Conservation (phyloP, 1,140 invertebrate species). For the Drosophila kanapiae region DNA sequence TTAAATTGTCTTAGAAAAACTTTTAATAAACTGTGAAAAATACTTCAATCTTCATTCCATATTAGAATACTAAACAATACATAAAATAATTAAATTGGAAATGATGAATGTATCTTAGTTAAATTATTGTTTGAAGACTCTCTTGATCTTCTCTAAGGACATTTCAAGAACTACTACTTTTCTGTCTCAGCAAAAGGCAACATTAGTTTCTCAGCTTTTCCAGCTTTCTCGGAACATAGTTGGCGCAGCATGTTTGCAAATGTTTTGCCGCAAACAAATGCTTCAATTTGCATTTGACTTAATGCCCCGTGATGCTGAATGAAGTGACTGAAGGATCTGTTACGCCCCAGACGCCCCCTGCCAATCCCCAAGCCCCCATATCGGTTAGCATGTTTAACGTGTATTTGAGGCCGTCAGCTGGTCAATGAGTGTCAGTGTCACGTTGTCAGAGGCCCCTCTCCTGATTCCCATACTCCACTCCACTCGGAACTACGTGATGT, state of each 20-base stretch:
- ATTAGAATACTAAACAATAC: too few relatives aligned
- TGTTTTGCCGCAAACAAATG: constrained; percentile 53
- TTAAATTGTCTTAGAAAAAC: too few relatives aligned
- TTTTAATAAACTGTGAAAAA: too few relatives aligned
- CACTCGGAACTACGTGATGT: constrained; percentile 55
- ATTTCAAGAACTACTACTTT: background rate
- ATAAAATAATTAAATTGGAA: too few relatives aligned
- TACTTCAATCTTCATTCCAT: too few relatives aligned
- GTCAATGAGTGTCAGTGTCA: constrained; percentile 76
- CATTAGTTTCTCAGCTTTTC: constrained; percentile 1
- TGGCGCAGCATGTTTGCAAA: constrained; percentile 18
- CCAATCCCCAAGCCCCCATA: constrained; percentile 19
- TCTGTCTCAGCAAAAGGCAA: background rate
- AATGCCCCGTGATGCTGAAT: constrained; percentile 65
- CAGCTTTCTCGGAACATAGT: background rate
- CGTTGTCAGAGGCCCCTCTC: constrained; percentile 44
- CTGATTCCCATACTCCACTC: constrained; percentile 11
- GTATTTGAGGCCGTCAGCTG: constrained; percentile 65
- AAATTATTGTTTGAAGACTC: background rate
- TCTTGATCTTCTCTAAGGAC: background rate
- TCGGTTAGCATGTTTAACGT: constrained; percentile 64
- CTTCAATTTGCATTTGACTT: constrained; percentile 73
- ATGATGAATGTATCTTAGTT: background rate
- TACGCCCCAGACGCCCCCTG: constrained; percentile 4
- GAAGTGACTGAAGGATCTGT: constrained; percentile 52